Percentiles rank a stretch among this genome's conserved stretches.
Conservation (phyloP, 2,888 invertebrate genomes). For the Eupeodes latifasciatus region DNA sequence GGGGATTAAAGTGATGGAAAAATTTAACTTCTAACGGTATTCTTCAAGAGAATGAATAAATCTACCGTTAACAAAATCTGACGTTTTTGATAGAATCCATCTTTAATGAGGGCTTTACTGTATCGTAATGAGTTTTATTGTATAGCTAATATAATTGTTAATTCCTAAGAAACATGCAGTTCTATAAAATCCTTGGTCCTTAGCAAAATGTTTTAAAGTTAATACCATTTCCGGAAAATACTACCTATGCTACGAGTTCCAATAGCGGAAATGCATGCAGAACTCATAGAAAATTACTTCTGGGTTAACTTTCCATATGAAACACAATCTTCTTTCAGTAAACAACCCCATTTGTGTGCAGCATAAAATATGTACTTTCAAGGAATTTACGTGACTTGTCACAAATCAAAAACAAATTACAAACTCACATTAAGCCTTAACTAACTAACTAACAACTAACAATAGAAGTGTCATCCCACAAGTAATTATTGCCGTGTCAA, state of each 20-base stretch:
- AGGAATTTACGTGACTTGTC: conserved; percentile 46
- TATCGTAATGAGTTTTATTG: not conserved
- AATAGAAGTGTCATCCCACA: conserved; percentile 65
- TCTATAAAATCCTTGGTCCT: not conserved
- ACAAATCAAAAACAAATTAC: conserved; percentile 54
- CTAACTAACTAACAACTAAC: conserved; percentile 2
- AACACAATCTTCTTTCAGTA: not conserved
- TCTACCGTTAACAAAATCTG: not conserved
- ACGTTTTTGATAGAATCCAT: not conserved
- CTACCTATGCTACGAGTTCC: not conserved
- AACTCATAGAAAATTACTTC: not conserved
- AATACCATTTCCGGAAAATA: conserved; percentile 8
- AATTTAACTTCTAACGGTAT: not conserved
- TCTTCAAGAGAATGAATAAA: not conserved
- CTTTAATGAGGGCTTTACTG: not conserved
- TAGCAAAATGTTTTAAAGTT: not conserved
- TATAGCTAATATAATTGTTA: not conserved
- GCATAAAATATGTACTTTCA: not conserved
- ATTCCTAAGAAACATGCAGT: not conserved
- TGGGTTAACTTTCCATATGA: not conserved
- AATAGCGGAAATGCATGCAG: conserved; percentile 15
- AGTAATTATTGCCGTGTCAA: conserved; percentile 50
- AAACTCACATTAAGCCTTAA: conserved; percentile 60
- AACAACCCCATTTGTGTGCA: not conserved
- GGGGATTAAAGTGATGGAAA: not conserved